phyloP scores from a whole-genome alignment of 2,888 invertebrate species.

The Rotaria magnacalcarata region DNA sequence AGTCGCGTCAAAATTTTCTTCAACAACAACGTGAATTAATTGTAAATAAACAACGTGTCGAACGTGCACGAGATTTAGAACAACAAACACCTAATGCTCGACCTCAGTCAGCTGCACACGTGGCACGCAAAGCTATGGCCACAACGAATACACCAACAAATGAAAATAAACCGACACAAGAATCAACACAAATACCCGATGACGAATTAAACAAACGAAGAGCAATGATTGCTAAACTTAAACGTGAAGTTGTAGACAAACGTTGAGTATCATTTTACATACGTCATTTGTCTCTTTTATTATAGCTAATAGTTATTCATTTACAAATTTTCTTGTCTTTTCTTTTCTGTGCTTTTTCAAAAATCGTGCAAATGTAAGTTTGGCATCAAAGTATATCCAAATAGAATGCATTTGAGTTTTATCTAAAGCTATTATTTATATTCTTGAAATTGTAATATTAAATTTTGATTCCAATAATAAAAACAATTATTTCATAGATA shows the following conservation, averaged over 20 bases:
- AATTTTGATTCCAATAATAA: not conserved
- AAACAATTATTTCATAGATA: not conserved
- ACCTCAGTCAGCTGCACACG: not conserved
- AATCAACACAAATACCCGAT: not conserved
- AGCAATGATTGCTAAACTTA: not conserved
- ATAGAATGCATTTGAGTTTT: too few species aligned
- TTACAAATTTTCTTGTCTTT: not conserved
- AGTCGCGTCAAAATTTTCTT: not conserved
- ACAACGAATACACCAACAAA: not conserved
- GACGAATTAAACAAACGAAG: not conserved
- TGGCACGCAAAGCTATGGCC: not conserved
- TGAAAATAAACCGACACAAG: not conserved
- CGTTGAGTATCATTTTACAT: not conserved
- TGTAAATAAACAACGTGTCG: not conserved
- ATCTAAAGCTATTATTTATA: not conserved
- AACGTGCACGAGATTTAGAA: conserved; percentile 3
- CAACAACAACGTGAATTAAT: not conserved
- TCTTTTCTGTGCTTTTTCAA: too few species aligned
- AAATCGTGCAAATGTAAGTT: not conserved
- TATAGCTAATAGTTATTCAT: not conserved
- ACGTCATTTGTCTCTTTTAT: not conserved
- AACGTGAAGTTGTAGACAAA: conserved; percentile 25
- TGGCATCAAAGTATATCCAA: too few species aligned
- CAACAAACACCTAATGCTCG: not conserved
- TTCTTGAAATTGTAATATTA: not conserved